phyloP scores from a whole-genome alignment of 2,888 invertebrate genomes.

The Steinernema hermaphroditum region DNA sequence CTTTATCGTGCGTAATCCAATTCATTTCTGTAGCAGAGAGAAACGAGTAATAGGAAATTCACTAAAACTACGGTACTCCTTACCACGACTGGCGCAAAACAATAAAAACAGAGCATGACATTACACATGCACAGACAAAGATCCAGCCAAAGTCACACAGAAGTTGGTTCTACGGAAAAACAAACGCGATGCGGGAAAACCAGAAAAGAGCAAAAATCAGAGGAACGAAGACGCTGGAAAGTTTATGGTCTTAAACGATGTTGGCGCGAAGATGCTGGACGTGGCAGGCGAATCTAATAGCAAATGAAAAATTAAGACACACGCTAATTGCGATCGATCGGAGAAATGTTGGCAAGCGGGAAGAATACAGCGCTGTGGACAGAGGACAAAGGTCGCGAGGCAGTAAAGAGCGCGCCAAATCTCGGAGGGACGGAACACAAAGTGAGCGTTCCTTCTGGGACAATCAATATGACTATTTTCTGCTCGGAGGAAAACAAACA shows the following conservation, averaged over 20 bases:
- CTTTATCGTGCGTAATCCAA: constrained; percentile 4
- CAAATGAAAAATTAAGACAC: constrained; percentile 1
- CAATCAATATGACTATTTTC: not conserved
- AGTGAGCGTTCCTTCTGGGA: not conserved
- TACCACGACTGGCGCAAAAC: no score
- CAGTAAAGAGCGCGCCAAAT: not conserved
- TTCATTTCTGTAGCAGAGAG: not conserved
- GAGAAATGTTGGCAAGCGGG: not conserved
- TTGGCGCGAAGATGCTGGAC: no score
- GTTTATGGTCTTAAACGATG: no score
- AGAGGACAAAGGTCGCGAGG: constrained; percentile 10
- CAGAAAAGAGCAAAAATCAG: no score
- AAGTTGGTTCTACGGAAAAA: no score
- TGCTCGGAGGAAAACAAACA: not conserved
- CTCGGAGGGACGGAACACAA: not conserved
- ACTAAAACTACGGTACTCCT: no score
- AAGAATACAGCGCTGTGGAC: not conserved
- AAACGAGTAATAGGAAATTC: not conserved
- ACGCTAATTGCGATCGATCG: constrained; percentile 19
- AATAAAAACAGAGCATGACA: no score
- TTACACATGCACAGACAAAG: no score
- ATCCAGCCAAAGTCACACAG: no score
- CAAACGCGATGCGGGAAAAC: no score
- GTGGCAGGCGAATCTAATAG: no score
- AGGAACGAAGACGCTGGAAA: no score